phyloP scores from a whole-genome alignment of 2,797 vertebrate species.

The Delichon dasypus region DNA sequence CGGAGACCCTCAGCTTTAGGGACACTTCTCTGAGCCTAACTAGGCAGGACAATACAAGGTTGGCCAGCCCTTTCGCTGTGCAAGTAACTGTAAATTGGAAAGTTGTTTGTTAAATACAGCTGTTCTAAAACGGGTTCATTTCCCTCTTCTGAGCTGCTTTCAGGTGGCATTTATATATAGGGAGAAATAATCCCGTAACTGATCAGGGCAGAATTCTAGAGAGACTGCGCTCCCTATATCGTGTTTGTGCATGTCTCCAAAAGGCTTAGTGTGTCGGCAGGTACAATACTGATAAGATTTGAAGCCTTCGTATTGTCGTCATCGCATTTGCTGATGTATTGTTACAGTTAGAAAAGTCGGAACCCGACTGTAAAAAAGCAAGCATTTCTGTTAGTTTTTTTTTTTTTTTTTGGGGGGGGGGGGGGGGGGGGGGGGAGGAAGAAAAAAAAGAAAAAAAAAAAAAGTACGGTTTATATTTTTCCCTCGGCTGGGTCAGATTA shows the following conservation, averaged over 20 bases:
- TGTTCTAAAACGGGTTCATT: not conserved
- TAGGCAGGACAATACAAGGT: not conserved
- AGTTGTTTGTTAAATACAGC: constrained; percentile 16
- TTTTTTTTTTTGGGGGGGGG: no score
- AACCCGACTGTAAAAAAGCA: not conserved
- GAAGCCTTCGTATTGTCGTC: not conserved
- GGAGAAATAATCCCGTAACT: not conserved
- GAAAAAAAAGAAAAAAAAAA: not conserved
- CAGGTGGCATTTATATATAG: not conserved
- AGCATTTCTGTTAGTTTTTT: not conserved
- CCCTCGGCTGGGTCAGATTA: not conserved
- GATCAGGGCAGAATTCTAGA: not conserved
- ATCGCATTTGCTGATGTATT: not conserved
- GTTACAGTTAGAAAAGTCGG: not conserved
- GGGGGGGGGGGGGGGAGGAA: no score
- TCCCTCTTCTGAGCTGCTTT: not conserved
- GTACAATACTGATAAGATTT: not conserved
- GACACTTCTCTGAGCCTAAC: not conserved
- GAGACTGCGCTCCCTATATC: not conserved
- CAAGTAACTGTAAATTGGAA: not conserved
- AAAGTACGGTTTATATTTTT: not conserved
- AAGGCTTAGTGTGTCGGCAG: not conserved
- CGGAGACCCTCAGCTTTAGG: not conserved
- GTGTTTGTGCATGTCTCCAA: not conserved
- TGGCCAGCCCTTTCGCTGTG: not conserved